Conservation (phyloP, 2,797 vertebrate genomes). For the Epinephelus coioides region DNA sequence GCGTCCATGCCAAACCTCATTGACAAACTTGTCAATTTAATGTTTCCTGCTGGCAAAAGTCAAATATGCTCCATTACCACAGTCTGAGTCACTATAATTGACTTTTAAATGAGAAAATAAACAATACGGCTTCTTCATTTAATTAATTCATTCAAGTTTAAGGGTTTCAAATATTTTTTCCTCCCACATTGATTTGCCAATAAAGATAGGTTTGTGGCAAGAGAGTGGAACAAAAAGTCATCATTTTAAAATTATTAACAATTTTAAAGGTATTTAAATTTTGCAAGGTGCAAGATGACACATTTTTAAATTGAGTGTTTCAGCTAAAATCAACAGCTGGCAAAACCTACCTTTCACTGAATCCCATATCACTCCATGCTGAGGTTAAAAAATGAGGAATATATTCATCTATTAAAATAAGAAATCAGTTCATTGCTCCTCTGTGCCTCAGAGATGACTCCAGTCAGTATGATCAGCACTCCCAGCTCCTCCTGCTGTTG, state of each 20-base stretch:
- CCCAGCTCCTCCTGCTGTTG: conserved; percentile 2
- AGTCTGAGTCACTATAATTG: fast-evolving
- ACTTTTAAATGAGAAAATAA: background rate
- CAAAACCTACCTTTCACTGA: conserved; percentile 49
- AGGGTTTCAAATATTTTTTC: no score
- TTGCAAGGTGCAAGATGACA: background rate
- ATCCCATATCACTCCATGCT: conserved; percentile 18
- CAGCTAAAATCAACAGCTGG: background rate
- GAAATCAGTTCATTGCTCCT: background rate
- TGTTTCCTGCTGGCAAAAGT: background rate
- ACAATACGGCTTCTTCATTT: background rate
- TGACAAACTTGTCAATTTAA: conserved; percentile 1
- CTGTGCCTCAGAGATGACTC: background rate
- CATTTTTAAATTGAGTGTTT: background rate
- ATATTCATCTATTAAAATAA: background rate
- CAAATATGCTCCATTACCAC: background rate
- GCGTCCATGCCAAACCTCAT: background rate
- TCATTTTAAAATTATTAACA: no score
- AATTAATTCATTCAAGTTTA: no score
- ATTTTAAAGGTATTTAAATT: background rate
- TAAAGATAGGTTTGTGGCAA: no score
- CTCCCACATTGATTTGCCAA: no score
- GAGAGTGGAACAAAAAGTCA: no score
- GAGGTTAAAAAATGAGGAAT: background rate
- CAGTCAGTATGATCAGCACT: background rate